These are phyloP conservation scores for Bufo gargarizans DNA, from an alignment of 2,113 vertebrate genomes.

Conservation along the genomic window DNA sequence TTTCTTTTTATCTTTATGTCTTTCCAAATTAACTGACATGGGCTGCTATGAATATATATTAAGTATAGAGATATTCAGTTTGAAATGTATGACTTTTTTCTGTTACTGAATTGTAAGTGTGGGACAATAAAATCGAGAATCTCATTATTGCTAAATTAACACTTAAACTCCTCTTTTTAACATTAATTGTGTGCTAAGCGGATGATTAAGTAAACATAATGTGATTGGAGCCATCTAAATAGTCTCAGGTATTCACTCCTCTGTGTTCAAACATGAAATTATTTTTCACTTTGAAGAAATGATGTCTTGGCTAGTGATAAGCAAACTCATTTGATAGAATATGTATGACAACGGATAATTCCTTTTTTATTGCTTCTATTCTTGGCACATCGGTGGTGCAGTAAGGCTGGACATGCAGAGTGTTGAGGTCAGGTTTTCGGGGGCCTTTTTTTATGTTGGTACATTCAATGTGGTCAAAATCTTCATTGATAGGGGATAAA, in stretches of 20 bases:
- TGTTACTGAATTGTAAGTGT: background rate
- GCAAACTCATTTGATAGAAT: background rate
- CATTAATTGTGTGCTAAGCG: background rate
- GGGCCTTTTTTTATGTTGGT: too few relatives aligned
- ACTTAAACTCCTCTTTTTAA: background rate
- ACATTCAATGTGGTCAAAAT: too few relatives aligned
- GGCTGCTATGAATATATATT: conserved; percentile 22
- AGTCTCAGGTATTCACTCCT: background rate
- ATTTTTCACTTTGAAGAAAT: conserved; percentile 16
- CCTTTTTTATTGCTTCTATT: background rate
- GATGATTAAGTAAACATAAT: conserved; percentile 11
- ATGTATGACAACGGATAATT: background rate
- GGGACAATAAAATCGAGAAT: conserved; percentile 14
- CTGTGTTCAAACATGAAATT: background rate
- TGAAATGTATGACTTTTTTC: conserved; percentile 8
- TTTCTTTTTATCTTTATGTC: conserved; percentile 34
- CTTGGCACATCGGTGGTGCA: background rate
- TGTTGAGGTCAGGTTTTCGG: too few relatives aligned
- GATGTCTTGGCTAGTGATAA: background rate
- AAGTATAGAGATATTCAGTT: conserved; percentile 21
- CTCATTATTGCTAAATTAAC: conserved; percentile 16
- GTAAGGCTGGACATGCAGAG: too few relatives aligned
- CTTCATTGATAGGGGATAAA: too few relatives aligned
- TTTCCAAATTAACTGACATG: conserved; percentile 32
- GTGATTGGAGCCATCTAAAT: background rate